phyloP scores from a whole-genome alignment of 2,113 vertebrate genomes.

The Corynorhinus townsendii region DNA sequence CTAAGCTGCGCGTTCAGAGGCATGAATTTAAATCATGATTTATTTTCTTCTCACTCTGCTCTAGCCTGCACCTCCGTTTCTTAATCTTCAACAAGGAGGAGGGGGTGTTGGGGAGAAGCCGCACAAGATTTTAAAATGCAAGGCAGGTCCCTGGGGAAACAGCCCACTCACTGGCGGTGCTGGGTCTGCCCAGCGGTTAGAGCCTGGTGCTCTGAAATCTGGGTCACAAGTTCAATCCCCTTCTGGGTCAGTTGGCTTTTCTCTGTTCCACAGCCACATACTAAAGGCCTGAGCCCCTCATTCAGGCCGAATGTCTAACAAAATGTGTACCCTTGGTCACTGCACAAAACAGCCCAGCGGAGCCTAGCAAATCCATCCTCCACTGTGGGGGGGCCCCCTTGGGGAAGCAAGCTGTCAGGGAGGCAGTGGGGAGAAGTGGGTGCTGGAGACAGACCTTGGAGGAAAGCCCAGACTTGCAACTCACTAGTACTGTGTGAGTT shows the following conservation, averaged over 20 bases:
- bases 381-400: not conserved
- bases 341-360: conserved; percentile 61
- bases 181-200: not conserved
- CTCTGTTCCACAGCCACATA: conserved; percentile 51
- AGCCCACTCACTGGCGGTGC: not conserved
- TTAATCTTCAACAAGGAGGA: conserved; percentile 44
- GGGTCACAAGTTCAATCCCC: conserved; percentile 76
- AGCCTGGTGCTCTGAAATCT: conserved; percentile 43
- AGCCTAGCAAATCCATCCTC: conserved; percentile 49
- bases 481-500: not conserved
- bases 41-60: conserved; percentile 57
- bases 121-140: conserved; percentile 49
- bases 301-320: conserved; percentile 66
- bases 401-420: not conserved
- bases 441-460: not conserved
- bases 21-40: conserved; percentile 70
- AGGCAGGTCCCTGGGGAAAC: not conserved
- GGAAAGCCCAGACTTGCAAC: no score
- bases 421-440: no score
- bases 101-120: not conserved
- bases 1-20: conserved; percentile 34
- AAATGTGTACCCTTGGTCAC: conserved; percentile 67
- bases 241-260: conserved; percentile 75
- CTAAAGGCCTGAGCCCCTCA: conserved; percentile 66
- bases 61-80: conserved; percentile 30